Conservation (phyloP, 2,113 vertebrate species). For the Thalassarche chlororhynchos region DNA sequence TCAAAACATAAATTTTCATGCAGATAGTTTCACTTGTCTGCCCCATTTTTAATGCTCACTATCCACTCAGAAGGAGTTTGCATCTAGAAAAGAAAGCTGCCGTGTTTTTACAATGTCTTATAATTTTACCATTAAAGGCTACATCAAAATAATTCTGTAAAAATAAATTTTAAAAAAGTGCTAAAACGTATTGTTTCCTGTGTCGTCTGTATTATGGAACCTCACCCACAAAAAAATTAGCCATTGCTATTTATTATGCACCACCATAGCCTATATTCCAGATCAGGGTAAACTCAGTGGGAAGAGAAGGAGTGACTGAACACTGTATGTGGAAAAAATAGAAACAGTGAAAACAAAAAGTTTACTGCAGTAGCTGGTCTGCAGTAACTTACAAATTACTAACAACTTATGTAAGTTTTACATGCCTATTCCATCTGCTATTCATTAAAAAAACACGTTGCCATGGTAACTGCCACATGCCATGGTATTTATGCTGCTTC, state of each 20-base stretch:
- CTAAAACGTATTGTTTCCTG: not conserved
- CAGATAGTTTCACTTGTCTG: not conserved
- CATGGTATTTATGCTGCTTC: slow-evolving; percentile 84
- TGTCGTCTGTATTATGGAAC: not conserved
- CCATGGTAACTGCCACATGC: slow-evolving; percentile 83
- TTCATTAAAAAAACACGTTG: slow-evolving; percentile 80
- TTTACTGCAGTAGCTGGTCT: slow-evolving; percentile 80
- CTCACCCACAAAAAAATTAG: slow-evolving; percentile 34
- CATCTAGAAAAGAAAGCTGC: not conserved
- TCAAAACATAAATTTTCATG: not conserved
- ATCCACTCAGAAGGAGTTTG: not conserved
- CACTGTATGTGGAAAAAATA: slow-evolving; percentile 58
- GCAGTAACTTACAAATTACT: slow-evolving; percentile 84
- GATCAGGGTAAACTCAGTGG: slow-evolving; percentile 52
- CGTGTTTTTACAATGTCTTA: not conserved
- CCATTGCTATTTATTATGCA: slow-evolving; percentile 51
- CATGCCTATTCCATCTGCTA: slow-evolving; percentile 84
- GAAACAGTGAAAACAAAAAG: slow-evolving; percentile 75
- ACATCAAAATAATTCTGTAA: not conserved
- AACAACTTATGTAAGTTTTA: slow-evolving; percentile 86
- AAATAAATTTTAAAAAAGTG: not conserved
- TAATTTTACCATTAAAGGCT: not conserved
- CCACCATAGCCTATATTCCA: slow-evolving; percentile 22
- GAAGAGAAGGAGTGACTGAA: slow-evolving; percentile 57
- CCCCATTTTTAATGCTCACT: not conserved